Evolutionary conservation across 2,113 vertebrate species (phyloP).

Genomic region (Silurus glanis): DNA sequence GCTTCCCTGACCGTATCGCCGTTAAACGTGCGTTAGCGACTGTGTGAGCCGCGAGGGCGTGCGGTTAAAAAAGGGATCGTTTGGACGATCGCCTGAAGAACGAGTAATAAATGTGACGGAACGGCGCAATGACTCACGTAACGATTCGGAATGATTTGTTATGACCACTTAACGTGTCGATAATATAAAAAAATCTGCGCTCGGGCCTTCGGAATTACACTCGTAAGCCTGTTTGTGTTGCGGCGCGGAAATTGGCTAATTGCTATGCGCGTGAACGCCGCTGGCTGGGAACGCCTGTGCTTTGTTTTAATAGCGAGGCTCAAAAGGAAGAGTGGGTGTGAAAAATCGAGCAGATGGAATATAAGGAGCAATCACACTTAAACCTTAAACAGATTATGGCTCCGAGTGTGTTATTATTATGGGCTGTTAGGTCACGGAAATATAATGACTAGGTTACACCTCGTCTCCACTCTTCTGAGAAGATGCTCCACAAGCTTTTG

Average conservation of each 20-base stretch:
- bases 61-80: neutral
- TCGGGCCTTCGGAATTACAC: neutral
- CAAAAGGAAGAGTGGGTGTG: neutral
- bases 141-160: constrained; percentile 25
- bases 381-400: neutral
- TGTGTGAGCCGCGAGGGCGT: neutral
- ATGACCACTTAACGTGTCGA: constrained; percentile 29
- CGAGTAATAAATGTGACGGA: constrained; percentile 16
- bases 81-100: constrained; percentile 4
- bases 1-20: neutral
- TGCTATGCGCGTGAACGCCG: neutral
- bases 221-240: constrained; percentile 1
- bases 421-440: neutral
- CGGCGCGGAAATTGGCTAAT: neutral
- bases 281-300: neutral
- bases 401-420: neutral
- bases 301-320: neutral
- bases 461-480: too few relatives aligned
- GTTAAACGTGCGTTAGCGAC: neutral
- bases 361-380: constrained; percentile 16
- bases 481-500: too few relatives aligned
- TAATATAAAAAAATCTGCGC: constrained; percentile 29
- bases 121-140: constrained; percentile 3
- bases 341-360: constrained; percentile 4
- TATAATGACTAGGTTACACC: neutral